Conservation (phyloP, 2,113 vertebrate species). For the Oostethus manadensis region DNA sequence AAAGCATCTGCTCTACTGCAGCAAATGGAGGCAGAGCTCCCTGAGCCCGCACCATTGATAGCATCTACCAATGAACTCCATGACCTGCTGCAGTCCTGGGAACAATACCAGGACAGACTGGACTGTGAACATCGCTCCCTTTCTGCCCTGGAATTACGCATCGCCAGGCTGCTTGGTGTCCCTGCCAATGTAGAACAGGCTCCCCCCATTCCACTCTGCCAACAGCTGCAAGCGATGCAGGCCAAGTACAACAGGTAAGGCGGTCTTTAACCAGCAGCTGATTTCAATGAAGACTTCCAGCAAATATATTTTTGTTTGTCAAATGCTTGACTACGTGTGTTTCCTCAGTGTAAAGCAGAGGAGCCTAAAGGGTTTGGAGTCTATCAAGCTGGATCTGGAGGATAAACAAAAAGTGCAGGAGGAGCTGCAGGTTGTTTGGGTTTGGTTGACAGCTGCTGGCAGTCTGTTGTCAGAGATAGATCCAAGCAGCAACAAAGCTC, state of each 20-base stretch:
- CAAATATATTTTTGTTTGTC: neutral
- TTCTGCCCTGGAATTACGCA: constrained; percentile 74
- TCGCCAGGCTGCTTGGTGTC: constrained; percentile 67
- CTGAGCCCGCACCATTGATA: constrained; percentile 62
- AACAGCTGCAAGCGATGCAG: constrained; percentile 80
- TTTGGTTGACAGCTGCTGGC: constrained; percentile 65
- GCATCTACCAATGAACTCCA: constrained; percentile 73
- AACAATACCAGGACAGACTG: constrained; percentile 75
- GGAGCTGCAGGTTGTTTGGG: constrained; percentile 72
- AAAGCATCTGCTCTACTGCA: constrained; percentile 77
- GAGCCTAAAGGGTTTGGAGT: constrained; percentile 65
- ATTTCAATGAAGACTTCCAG: neutral
- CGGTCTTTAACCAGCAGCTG: neutral
- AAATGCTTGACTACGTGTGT: neutral
- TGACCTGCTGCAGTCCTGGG: constrained; percentile 69
- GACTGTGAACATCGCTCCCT: constrained; percentile 80
- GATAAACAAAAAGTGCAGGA: constrained; percentile 71
- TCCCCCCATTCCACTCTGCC: constrained; percentile 61
- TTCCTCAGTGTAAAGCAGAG: constrained; percentile 74
- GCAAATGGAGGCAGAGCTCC: constrained; percentile 81
- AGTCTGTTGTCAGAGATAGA: constrained; percentile 57
- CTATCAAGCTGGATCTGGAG: constrained; percentile 71
- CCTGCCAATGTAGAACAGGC: constrained; percentile 58
- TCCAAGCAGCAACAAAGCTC: constrained; percentile 53
- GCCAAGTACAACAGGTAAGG: constrained; percentile 77